Conservation (phyloP, 2,113 vertebrate genomes). For the Dolichallabes microphthalmus region DNA sequence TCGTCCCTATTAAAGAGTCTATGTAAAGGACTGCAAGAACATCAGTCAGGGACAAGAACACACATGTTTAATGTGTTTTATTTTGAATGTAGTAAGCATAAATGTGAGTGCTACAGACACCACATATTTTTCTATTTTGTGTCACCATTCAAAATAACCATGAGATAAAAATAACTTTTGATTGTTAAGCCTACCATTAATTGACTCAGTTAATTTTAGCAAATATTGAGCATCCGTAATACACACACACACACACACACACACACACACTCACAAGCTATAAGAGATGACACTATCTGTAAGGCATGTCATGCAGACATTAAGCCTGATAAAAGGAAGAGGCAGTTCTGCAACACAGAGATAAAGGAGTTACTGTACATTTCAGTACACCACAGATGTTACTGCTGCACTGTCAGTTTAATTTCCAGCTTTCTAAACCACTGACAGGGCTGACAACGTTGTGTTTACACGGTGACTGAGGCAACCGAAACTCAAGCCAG, state of each 20-base stretch:
- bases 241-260: background rate
- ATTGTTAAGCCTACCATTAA: background rate
- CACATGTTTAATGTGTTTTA: background rate
- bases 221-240: background rate
- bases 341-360: background rate
- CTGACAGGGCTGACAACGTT: background rate
- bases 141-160: background rate
- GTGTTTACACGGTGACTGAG: conserved; percentile 27
- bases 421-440: conserved; percentile 17
- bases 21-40: background rate
- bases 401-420: conserved; percentile 1
- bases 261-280: no score
- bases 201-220: background rate
- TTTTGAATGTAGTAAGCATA: background rate
- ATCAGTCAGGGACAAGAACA: background rate
- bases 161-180: background rate
- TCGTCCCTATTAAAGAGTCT: background rate
- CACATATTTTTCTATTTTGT: background rate
- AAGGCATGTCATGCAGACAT: background rate
- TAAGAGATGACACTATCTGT: background rate
- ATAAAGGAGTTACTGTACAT: background rate
- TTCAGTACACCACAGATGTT: background rate
- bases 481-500: conserved; percentile 5
- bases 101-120: background rate
- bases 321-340: background rate